A percentile compares a stretch with the other conserved stretches of the same genome.
Evolutionary conservation across 2,888 invertebrate genomes (phyloP).

Genomic region (Lepetodrilus schrolli): DNA sequence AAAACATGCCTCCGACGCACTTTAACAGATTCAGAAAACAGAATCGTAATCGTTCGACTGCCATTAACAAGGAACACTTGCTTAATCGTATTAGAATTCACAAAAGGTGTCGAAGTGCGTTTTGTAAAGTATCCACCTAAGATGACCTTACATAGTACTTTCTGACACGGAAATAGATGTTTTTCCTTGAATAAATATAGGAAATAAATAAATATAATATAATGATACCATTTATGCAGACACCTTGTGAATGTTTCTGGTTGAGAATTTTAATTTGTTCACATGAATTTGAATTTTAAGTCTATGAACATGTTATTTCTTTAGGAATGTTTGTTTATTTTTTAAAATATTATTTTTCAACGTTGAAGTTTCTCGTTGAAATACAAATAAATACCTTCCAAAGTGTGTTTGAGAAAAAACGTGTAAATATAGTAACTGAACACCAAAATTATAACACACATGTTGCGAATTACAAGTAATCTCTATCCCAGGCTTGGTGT

Average conservation of each 20-base stretch:
- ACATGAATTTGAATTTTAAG: neutral
- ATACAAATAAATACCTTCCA: neutral
- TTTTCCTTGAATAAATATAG: neutral
- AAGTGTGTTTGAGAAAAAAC: neutral
- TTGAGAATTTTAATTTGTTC: neutral
- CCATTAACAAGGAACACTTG: neutral
- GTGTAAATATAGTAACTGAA: neutral
- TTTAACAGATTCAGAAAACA: conserved; percentile 2
- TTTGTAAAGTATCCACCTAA: neutral
- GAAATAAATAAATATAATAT: neutral
- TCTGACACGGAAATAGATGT: neutral
- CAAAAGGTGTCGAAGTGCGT: conserved; percentile 1
- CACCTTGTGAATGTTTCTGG: neutral
- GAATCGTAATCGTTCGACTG: neutral
- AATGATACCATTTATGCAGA: neutral
- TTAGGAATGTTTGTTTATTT: neutral
- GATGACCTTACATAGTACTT: neutral
- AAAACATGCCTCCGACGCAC: neutral
- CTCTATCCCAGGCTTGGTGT: neutral
- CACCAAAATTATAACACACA: conserved; percentile 17
- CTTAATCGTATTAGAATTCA: conserved; percentile 22
- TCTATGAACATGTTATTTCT: neutral
- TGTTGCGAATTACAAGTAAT: conserved; percentile 4
- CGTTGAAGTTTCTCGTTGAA: neutral
- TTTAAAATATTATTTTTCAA: neutral